These are phyloP conservation scores for Enteromius mattozi DNA, from an alignment of 2,797 vertebrate species.

Conservation along the genomic window DNA sequence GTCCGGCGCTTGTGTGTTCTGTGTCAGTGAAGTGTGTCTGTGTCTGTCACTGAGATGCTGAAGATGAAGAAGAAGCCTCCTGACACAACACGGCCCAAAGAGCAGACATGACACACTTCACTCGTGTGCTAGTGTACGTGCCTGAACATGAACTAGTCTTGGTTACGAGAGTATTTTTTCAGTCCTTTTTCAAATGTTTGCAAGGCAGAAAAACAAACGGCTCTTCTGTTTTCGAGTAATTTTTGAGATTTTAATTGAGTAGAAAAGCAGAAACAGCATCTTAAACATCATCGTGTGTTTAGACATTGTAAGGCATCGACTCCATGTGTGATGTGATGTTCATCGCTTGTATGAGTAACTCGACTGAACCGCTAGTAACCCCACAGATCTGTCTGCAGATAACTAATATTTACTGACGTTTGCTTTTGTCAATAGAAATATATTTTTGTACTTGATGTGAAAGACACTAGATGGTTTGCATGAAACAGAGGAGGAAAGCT, in stretches of 20 bases:
- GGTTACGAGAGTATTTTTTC: slow-evolving; percentile 8
- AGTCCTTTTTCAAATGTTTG: slow-evolving; percentile 19
- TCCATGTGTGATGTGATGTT: neutral
- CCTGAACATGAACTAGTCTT: slow-evolving; percentile 10
- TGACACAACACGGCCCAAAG: neutral
- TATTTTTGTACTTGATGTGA: slow-evolving; percentile 82
- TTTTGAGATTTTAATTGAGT: neutral
- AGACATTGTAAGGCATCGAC: neutral
- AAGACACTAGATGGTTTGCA: slow-evolving; percentile 56
- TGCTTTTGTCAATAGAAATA: slow-evolving; percentile 54
- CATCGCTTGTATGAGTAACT: slow-evolving; percentile 9
- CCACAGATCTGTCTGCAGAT: neutral
- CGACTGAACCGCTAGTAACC: neutral
- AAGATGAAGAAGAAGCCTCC: neutral
- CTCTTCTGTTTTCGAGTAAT: slow-evolving; percentile 6
- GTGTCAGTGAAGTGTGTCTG: slow-evolving; percentile 48
- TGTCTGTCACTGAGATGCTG: neutral
- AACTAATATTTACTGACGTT: slow-evolving; percentile 66
- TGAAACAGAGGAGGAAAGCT: slow-evolving; percentile 5
- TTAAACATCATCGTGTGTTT: slow-evolving; percentile 13
- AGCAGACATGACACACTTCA: slow-evolving; percentile 1
- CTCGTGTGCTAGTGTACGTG: slow-evolving; percentile 18
- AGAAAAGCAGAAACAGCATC: neutral
- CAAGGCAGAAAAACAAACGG: slow-evolving; percentile 1
- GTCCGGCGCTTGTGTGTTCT: slow-evolving; percentile 52